Percentiles rank a stretch among this genome's conserved stretches.
phyloP scores from a whole-genome alignment of 2,888 invertebrate genomes.

The Heliconius aoede region DNA sequence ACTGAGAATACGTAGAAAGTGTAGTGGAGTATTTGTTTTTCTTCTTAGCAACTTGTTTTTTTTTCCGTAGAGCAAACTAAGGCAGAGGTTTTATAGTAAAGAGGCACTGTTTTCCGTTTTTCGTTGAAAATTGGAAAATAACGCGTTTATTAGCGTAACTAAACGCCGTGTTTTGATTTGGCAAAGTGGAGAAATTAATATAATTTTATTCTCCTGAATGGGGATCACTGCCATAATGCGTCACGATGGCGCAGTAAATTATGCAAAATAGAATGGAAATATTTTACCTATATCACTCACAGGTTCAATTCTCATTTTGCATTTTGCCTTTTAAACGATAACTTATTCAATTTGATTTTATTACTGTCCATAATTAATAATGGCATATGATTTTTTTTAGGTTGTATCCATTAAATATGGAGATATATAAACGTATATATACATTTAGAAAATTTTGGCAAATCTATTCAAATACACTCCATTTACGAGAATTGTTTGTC shows the following conservation, averaged over 20 bases:
- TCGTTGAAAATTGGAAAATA: background rate
- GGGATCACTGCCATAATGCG: background rate
- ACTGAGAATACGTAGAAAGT: background rate
- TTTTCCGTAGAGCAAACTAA: too few species aligned
- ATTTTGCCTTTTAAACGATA: too few species aligned
- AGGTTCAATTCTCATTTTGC: too few species aligned
- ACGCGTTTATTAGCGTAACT: background rate
- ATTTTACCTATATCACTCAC: too few species aligned
- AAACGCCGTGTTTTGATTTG: background rate
- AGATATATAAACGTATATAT: background rate
- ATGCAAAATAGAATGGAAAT: too few species aligned
- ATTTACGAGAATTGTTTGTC: conserved; percentile 1
- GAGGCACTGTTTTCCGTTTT: background rate
- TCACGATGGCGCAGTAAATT: too few species aligned
- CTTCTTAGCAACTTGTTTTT: too few species aligned
- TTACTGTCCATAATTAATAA: too few species aligned
- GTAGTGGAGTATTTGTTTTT: background rate
- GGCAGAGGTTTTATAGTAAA: background rate
- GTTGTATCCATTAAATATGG: background rate
- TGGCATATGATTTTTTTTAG: too few species aligned
- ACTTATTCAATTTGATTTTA: too few species aligned
- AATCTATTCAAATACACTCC: background rate
- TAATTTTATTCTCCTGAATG: background rate
- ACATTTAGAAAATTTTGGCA: background rate
- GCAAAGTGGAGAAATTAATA: background rate